Base-by-base conservation (phyloP, 2,797 vertebrate genomes). In the Parambassis ranga region DNA sequence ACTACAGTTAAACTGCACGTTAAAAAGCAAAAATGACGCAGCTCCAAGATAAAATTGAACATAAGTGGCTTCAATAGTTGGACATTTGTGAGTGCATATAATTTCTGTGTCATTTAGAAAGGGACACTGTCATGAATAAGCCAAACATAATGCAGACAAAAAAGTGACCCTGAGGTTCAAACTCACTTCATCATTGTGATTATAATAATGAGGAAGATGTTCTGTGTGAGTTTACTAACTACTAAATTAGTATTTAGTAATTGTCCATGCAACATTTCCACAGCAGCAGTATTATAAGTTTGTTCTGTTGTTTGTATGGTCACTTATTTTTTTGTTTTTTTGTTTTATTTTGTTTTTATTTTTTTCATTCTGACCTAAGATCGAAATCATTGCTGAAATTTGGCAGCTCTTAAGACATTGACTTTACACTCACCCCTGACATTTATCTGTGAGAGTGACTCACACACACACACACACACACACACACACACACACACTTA, bases 391-490 rank as follows among this genome's bases (percentile, higher is more conserved):
- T 18, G 13, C 46, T 38, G 49, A 65, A 65, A 71, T 56, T 68
- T 51, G 78, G 78, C 71, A 55, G 64, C 51, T 81, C 65, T 70
- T 42, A 73, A 79, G 82, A 85, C 31, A 16, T 78, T 84, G 81
- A 87, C 87, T 85, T 75, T 64, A 70, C 55, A 14, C 71, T 79
- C 71, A 82, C 84, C 86, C 77, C 61, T 90, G 86, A 90, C 84
- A 89, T 90, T 90, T 87, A 81, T 82, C 79, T 83, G 58, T 65
- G 53, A 82, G 71, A 65, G 55, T 88, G 84, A 88, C 77, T 89
- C 84, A 87, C 70, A 65, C 26, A 6, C 26, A 43, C 24, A 41
- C 38, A 53, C 35, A 49, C 18, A 18, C 22, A 60, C 33, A 28
- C 56, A 55, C 35, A 37, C 53, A 51, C 26, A 38, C 53, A 42